Conservation (phyloP, 2,797 vertebrate genomes). For the Hydrolagus colliei region DNA sequence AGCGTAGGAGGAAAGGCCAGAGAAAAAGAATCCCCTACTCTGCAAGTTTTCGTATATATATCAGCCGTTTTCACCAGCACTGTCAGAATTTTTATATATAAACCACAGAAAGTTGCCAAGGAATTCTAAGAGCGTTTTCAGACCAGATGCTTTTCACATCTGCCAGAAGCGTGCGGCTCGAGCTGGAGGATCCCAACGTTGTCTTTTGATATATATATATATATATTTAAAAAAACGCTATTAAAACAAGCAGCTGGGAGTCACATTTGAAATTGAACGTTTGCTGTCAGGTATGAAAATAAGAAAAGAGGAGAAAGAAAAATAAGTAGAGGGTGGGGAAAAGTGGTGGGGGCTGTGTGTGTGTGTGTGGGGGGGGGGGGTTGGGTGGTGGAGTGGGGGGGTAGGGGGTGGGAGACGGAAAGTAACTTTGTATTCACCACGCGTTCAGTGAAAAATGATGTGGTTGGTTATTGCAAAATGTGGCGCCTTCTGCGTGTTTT, state of each 20-base stretch:
- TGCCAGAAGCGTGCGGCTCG: neutral
- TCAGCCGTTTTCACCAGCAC: slow-evolving; percentile 49
- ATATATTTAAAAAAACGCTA: neutral
- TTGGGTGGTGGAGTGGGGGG: too few relatives aligned
- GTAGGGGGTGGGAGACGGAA: neutral
- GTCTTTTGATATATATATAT: too few relatives aligned
- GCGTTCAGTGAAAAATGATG: neutral
- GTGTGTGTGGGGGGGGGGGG: neutral
- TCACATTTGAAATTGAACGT: slow-evolving; percentile 15
- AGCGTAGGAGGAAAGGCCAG: slow-evolving; percentile 87
- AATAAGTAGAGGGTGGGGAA: too few relatives aligned
- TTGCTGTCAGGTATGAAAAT: slow-evolving; percentile 25
- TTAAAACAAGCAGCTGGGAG: neutral
- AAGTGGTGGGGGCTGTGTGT: too few relatives aligned
- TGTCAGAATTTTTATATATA: slow-evolving; percentile 32
- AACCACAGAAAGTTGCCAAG: slow-evolving; percentile 31
- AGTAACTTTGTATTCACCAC: neutral
- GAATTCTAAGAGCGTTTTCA: neutral
- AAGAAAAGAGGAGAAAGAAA: too few relatives aligned
- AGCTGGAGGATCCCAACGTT: neutral
- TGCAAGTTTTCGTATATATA: slow-evolving; percentile 63
- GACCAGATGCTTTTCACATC: neutral
- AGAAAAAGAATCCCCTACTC: slow-evolving; percentile 78
- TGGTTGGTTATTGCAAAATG: neutral
- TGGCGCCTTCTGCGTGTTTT: neutral